Evolutionary conservation across 2,797 vertebrate genomes (phyloP), one percentile per base, ranked within the genome.

Genomic region (Phalanger gymnotis): DNA sequence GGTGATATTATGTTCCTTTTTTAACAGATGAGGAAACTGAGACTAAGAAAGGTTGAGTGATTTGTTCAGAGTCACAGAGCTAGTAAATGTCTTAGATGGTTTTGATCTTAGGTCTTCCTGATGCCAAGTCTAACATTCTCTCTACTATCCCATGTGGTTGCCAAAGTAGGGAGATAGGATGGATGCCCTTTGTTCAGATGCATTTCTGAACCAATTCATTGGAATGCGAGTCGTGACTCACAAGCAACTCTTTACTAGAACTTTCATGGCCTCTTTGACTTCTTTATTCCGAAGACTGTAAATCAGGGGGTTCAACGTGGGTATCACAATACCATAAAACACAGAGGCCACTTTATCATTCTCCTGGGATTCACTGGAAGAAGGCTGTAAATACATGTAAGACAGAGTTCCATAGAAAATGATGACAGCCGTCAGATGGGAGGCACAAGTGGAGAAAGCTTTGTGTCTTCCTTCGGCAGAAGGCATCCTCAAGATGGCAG

Each of bases 341-440:
- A 90, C 0, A 3, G 25, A 55, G 31, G 53, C 90, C 31, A 97
- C n/a, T 66, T 97, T 97, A 53, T 93, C 90, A 0, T 96, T 93
- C 6, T 97, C 95, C 57, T 93, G 87, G 47, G 95, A 95, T 28
- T 31, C 14, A 0, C 22, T 55, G 16, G 57, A 40, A 2, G 16
- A 34, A 5, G 73, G 95, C 14, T 95, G 90, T 52, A 97, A 31
- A 56, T 96, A 97, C 94, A 96, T 96, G 47, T 94, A 95, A 25
- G 91, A 94, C 0, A 95, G 73, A 0, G 98, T 97, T 57, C 97
- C 98, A 3, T 94, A 97, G 94, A 97, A 98, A 90, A 98, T 92
- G 30, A 13, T 94, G 58, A 98, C 94, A 0, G 94, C 95, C 5
- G n/a, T 93, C 73, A 98, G 89, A 87, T 96, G 95, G 30, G 96